These are phyloP conservation scores for Opisthograptis luteolata DNA, from an alignment of 2,888 invertebrate genomes.

Conservation along the genomic window DNA sequence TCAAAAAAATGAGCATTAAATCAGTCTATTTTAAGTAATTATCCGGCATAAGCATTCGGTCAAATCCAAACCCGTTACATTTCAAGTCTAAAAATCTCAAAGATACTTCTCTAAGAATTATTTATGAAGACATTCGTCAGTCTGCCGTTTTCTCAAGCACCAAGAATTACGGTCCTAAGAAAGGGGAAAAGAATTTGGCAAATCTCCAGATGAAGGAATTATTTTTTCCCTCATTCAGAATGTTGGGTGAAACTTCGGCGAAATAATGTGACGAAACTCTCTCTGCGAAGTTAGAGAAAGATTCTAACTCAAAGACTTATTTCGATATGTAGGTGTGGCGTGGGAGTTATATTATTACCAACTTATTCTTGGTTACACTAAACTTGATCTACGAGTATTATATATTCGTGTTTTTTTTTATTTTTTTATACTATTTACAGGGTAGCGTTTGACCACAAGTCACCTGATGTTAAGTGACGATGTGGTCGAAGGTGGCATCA, in stretches of 20 bases:
- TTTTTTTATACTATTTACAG: too few species aligned
- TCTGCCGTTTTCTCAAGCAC: constrained; percentile 42
- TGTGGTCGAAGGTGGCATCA: too few species aligned
- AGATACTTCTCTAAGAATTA: constrained; percentile 50
- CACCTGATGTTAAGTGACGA: too few species aligned
- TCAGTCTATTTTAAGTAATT: too few species aligned
- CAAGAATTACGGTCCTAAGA: constrained; percentile 38
- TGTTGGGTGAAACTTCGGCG: constrained; percentile 31
- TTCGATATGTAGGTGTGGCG: constrained; percentile 11
- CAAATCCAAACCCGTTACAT: neutral
- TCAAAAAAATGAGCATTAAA: too few species aligned
- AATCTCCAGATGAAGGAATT: constrained; percentile 49
- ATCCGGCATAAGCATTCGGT: neutral
- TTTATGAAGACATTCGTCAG: constrained; percentile 57
- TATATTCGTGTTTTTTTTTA: too few species aligned
- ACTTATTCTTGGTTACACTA: neutral
- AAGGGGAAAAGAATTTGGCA: constrained; percentile 50
- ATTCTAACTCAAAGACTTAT: constrained; percentile 9
- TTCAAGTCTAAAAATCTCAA: constrained; percentile 32
- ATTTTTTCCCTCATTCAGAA: constrained; percentile 43
- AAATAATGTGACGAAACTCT: constrained; percentile 31
- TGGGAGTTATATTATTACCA: constrained; percentile 1
- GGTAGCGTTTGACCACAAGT: too few species aligned
- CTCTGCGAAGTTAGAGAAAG: constrained; percentile 21
- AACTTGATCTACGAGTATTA: too few species aligned